These are phyloP conservation scores for Drosophila merina DNA, from an alignment of 2,888 invertebrate genomes.

Conservation along the genomic window DNA sequence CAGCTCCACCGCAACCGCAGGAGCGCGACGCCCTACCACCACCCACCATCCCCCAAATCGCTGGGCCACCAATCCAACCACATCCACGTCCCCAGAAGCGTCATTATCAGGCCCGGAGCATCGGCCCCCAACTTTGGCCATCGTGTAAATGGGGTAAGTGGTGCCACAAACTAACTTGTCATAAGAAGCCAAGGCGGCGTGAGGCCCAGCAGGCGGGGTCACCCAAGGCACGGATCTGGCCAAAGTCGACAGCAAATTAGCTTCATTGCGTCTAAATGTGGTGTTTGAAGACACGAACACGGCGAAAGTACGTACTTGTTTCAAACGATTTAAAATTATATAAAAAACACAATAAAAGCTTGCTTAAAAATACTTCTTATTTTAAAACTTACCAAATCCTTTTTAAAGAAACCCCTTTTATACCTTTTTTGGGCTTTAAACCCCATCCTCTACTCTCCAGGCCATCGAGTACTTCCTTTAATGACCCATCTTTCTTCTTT, in stretches of 20 bases:
- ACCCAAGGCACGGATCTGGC: slow-evolving; percentile 24
- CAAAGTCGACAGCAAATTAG: slow-evolving; percentile 63
- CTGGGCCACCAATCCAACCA: slow-evolving; percentile 42
- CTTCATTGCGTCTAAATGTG: slow-evolving; percentile 77
- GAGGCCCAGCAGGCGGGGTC: slow-evolving; percentile 12
- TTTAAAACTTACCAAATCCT: neutral
- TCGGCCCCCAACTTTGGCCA: slow-evolving; percentile 13
- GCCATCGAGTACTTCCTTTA: slow-evolving; percentile 22
- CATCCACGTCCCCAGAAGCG: slow-evolving; percentile 50
- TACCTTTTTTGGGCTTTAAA: neutral
- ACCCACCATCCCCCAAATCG: slow-evolving; percentile 21
- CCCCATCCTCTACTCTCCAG: too few species aligned
- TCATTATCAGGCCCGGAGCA: slow-evolving; percentile 37
- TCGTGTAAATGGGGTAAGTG: slow-evolving; percentile 19
- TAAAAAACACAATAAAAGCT: too few species aligned
- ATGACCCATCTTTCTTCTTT: too few species aligned
- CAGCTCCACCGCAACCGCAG: slow-evolving; percentile 38
- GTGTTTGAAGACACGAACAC: slow-evolving; percentile 57
- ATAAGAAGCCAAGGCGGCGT: slow-evolving; percentile 45
- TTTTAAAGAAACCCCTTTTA: neutral
- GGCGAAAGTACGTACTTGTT: slow-evolving; percentile 1
- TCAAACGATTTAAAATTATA: too few species aligned
- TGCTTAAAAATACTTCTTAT: too few species aligned
- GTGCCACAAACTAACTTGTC: slow-evolving; percentile 41
- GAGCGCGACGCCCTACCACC: slow-evolving; percentile 19